Conservation (phyloP, 2,113 vertebrate genomes). For the Isurus oxyrinchus region DNA sequence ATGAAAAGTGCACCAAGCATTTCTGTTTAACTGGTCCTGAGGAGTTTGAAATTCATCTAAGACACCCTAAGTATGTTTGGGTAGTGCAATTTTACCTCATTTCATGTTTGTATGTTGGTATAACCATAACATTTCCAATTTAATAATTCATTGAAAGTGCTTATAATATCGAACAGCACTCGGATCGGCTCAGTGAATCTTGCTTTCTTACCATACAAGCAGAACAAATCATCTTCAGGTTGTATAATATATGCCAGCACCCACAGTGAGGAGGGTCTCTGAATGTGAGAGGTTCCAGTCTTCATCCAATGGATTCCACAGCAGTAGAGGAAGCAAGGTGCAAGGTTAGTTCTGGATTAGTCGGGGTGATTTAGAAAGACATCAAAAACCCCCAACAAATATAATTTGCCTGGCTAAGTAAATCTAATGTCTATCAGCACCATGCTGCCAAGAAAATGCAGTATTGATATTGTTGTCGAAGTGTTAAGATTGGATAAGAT, state of each 20-base stretch:
- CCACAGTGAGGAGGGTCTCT: not conserved
- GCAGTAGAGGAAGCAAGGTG: not conserved
- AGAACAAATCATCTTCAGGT: not conserved
- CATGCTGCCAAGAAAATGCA: not conserved
- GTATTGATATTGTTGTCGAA: not conserved
- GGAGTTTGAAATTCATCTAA: not conserved
- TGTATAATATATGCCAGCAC: not conserved
- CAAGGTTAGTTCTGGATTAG: not conserved
- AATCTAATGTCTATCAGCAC: not conserved
- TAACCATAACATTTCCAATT: not conserved
- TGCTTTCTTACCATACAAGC: not conserved
- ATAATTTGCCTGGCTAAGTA: not conserved
- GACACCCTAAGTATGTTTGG: not conserved
- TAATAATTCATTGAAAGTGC: not conserved
- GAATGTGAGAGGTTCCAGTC: not conserved
- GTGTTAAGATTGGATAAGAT: not conserved
- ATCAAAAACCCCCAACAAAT: not conserved
- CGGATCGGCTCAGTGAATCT: not conserved
- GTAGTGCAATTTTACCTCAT: not conserved
- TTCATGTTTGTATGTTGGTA: not conserved
- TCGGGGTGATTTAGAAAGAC: not conserved
- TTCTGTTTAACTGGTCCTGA: not conserved
- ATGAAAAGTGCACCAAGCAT: not conserved
- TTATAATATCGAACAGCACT: not conserved
- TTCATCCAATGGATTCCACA: not conserved